Evolutionary conservation across 2,888 invertebrate genomes (phyloP).

Genomic region (Salpingus planirostris): DNA sequence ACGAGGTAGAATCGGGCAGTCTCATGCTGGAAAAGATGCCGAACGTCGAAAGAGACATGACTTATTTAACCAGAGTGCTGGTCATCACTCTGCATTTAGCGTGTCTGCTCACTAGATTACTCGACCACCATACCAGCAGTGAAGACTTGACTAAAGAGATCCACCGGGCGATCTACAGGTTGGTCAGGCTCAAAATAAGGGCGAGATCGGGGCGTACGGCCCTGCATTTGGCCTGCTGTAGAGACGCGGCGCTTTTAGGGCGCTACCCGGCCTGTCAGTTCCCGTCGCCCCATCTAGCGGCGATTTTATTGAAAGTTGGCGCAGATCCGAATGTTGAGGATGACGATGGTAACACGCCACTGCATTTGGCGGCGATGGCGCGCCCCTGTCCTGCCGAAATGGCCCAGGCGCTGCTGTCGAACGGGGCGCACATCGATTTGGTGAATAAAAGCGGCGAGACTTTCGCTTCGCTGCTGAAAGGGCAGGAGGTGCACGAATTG

Average conservation of each 20-base stretch:
- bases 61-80: conserved; percentile 73
- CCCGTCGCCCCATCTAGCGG: conserved; percentile 60
- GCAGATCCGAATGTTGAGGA: conserved; percentile 74
- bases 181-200: conserved; percentile 60
- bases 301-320: conserved; percentile 69
- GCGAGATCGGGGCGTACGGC: conserved; percentile 60
- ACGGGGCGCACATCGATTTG: conserved; percentile 80
- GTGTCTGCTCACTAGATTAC: conserved; percentile 60
- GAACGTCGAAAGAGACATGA: conserved; percentile 61
- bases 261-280: conserved; percentile 62
- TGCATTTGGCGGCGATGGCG: conserved; percentile 75
- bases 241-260: conserved; percentile 61
- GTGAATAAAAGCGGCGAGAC: conserved; percentile 70
- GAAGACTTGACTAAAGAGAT: conserved; percentile 48
- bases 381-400: conserved; percentile 62
- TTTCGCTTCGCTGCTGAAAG: conserved; percentile 59
- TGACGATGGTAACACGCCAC: conserved; percentile 76
- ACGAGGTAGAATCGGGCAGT: conserved; percentile 61
- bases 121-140: conserved; percentile 40
- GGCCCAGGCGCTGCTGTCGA: conserved; percentile 61
- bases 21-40: conserved; percentile 51
- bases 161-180: conserved; percentile 63
- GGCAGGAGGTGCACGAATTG: conserved; percentile 54
- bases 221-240: conserved; percentile 76
- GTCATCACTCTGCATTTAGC: conserved; percentile 80